Conservation (phyloP, 2,113 vertebrate species). For the Mellivora capensis region DNA sequence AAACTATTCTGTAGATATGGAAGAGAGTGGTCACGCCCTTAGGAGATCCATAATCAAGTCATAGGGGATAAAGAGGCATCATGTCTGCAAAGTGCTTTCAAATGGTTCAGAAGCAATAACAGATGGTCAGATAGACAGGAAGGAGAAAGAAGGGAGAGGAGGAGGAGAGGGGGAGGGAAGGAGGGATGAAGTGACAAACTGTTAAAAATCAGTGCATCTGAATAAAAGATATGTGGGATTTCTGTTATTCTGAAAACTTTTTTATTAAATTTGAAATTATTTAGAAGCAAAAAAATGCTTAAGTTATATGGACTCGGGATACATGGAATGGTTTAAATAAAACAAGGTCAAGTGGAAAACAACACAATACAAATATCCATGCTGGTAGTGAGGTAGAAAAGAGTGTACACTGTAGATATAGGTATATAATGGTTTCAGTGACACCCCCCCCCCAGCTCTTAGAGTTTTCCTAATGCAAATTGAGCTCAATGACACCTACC, state of each 20-base stretch:
- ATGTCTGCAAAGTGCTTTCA: not conserved
- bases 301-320: not conserved
- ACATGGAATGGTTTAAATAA: not conserved
- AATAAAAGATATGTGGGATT: not conserved
- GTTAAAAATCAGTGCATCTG: not conserved
- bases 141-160: not conserved
- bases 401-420: not conserved
- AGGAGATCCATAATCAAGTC: not conserved
- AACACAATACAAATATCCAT: not conserved
- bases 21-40: not conserved
- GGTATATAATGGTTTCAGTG: not conserved
- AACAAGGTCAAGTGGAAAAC: not conserved
- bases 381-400: not conserved
- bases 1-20: not conserved
- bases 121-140: not conserved
- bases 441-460: not conserved
- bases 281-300: not conserved
- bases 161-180: not conserved
- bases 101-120: not conserved
- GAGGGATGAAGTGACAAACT: not conserved
- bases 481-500: not conserved
- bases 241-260: not conserved
- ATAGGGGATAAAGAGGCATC: not conserved
- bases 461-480: not conserved
- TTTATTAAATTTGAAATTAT: slow-evolving; percentile 11